Percentiles rank a stretch among this genome's conserved stretches.
These are phyloP conservation scores for Tetragnatha versicolor DNA, from an alignment of 1,140 invertebrate genomes.

Conservation along the genomic window DNA sequence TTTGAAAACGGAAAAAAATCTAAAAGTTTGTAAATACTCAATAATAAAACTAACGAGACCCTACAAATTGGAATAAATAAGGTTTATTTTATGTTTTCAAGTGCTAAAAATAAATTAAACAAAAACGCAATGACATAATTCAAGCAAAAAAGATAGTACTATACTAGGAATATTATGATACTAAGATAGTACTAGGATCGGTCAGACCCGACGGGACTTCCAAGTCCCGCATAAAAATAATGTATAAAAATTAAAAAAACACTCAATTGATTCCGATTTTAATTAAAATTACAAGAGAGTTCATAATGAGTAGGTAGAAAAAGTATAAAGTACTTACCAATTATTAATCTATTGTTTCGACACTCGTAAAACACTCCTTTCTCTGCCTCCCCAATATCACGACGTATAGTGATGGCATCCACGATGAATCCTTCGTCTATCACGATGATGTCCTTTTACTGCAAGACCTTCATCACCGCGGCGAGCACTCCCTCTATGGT, in stretches of 20 bases:
- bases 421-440: too few relatives aligned
- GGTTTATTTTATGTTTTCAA: conserved; percentile 12
- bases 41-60: conserved; percentile 18
- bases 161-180: too few relatives aligned
- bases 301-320: conserved; percentile 24
- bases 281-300: conserved; percentile 29
- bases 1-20: neutral
- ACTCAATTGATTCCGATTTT: conserved; percentile 10
- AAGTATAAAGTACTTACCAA: conserved; percentile 21
- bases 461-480: too few relatives aligned
- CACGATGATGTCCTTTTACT: too few relatives aligned
- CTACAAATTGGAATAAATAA: conserved; percentile 18
- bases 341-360: conserved; percentile 17
- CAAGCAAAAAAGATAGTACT: conserved; percentile 2
- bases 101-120: conserved; percentile 23
- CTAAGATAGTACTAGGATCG: neutral
- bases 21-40: conserved; percentile 30
- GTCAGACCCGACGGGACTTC: conserved; percentile 3
- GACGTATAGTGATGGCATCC: too few relatives aligned
- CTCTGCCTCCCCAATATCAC: too few relatives aligned
- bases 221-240: conserved; percentile 12
- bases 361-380: too few relatives aligned
- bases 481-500: too few relatives aligned
- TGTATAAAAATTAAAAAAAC: neutral
- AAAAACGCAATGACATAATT: conserved; percentile 20